These are phyloP conservation scores for Antigone vipio DNA, from an alignment of 2,113 vertebrate species.

Conservation along the genomic window DNA sequence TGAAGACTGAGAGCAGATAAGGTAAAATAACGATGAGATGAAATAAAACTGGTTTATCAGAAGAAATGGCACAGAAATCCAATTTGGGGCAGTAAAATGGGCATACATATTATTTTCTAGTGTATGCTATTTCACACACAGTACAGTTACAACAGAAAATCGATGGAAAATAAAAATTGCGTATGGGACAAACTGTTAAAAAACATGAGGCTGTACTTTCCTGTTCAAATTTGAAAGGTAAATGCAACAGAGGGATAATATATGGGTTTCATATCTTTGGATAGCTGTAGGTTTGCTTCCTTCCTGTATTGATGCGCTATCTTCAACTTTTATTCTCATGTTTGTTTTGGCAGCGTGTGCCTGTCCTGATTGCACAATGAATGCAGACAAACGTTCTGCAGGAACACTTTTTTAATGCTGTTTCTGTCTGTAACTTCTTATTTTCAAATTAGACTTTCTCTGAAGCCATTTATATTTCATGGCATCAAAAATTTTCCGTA, in stretches of 20 bases:
- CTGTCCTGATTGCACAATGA: not conserved
- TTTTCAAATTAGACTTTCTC: not conserved
- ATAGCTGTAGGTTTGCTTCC: not conserved
- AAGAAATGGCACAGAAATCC: slow-evolving; percentile 3
- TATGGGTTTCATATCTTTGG: not conserved
- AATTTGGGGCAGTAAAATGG: not conserved
- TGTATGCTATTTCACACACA: not conserved
- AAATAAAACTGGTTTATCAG: slow-evolving; percentile 3
- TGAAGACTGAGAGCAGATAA: slow-evolving; percentile 2
- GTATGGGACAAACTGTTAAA: not conserved
- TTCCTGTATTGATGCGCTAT: not conserved
- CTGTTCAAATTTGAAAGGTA: not conserved
- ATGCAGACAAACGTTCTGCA: not conserved
- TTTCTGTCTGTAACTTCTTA: not conserved
- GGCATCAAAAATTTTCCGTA: not conserved
- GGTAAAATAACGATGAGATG: not conserved
- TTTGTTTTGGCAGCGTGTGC: not conserved
- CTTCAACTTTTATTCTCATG: not conserved
- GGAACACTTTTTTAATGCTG: not conserved
- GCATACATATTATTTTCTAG: not conserved
- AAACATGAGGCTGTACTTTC: not conserved
- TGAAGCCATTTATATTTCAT: not conserved
- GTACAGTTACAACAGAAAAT: not conserved
- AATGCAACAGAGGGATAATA: not conserved
- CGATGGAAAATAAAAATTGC: slow-evolving; percentile 1